Conservation (phyloP, 2,797 vertebrate species). For the Pogonophryne albipinna region DNA sequence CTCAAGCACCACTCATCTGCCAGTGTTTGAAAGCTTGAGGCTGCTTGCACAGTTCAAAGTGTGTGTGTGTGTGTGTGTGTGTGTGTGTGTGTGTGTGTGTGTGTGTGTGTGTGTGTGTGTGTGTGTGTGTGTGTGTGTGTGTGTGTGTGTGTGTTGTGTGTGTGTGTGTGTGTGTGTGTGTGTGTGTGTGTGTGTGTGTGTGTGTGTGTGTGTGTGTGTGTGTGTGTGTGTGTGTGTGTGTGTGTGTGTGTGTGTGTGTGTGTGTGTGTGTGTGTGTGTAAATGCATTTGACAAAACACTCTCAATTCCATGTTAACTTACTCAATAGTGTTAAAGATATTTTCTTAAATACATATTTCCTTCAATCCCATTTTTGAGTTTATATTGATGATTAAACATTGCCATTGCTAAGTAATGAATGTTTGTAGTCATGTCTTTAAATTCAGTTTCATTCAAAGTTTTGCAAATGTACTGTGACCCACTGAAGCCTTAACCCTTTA, state of each 20-base stretch:
- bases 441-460: not conserved
- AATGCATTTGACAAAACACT: not conserved
- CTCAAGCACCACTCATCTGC: conserved; percentile 10
- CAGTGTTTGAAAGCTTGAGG: conserved; percentile 3
- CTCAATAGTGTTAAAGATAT: not conserved
- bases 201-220: too few relatives aligned
- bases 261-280: too few relatives aligned
- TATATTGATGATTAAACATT: not conserved
- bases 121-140: too few relatives aligned
- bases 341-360: not conserved
- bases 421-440: not conserved
- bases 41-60: conserved; percentile 10
- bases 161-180: too few relatives aligned
- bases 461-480: not conserved
- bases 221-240: too few relatives aligned
- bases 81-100: too few relatives aligned
- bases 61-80: too few relatives aligned
- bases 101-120: too few relatives aligned
- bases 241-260: too few relatives aligned
- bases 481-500: too few relatives aligned
- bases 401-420: not conserved
- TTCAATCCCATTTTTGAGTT: not conserved
- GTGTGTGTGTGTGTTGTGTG: too few relatives aligned
- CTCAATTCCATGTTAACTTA: not conserved
- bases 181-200: too few relatives aligned